These are phyloP conservation scores for Drosophila rubida DNA, from an alignment of 2,888 invertebrate species.

Conservation along the genomic window DNA sequence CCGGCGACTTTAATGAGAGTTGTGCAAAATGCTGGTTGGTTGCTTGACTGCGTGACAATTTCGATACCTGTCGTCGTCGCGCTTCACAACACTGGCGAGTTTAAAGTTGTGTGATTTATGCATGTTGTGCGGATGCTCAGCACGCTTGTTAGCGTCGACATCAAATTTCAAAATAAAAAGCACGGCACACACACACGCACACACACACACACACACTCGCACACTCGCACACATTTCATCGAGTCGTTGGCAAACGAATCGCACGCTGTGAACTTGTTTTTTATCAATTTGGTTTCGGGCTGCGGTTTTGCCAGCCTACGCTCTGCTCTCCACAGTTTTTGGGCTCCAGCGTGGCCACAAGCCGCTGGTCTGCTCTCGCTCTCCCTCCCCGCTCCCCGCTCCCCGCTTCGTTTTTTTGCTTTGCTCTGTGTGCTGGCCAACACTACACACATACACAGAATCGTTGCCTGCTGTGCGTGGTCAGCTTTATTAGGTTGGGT, in stretches of 20 bases:
- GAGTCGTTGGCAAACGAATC: slow-evolving; percentile 11
- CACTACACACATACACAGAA: slow-evolving; percentile 27
- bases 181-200: neutral
- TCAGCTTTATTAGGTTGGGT: slow-evolving; percentile 72
- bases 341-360: slow-evolving; percentile 50
- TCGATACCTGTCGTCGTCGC: neutral
- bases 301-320: slow-evolving; percentile 27
- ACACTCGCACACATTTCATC: neutral
- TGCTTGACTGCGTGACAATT: neutral
- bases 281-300: slow-evolving; percentile 52
- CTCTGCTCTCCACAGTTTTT: slow-evolving; percentile 26
- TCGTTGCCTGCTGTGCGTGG: slow-evolving; percentile 42
- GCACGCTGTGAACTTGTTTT: slow-evolving; percentile 9
- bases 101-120: slow-evolving; percentile 4
- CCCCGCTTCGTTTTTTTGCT: neutral
- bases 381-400: neutral
- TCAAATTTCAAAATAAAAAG: slow-evolving; percentile 32
- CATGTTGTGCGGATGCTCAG: neutral
- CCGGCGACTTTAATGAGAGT: neutral
- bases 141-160: slow-evolving; percentile 30
- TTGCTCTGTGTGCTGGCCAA: slow-evolving; percentile 27
- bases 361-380: slow-evolving; percentile 34
- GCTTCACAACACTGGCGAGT: neutral
- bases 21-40: too few species aligned
- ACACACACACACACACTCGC: neutral